Evolutionary conservation across 2,888 invertebrate species (phyloP), one percentile per base, ranked within the genome.

Genomic region (Cyrtodaria siliqua): DNA sequence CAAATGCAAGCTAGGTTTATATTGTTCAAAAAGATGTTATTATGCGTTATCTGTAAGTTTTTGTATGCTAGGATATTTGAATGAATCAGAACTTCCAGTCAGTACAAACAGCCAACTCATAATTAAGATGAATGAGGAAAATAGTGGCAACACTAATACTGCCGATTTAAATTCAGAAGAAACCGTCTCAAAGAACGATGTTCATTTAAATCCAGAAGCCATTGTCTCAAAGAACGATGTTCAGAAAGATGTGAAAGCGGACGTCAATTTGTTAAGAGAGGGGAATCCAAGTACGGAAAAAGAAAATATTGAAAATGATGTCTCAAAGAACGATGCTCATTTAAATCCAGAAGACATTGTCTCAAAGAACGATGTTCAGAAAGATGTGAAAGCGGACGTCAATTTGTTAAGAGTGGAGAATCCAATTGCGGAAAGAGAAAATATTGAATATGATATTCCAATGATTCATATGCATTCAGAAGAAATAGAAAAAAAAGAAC

Each of bases 21-120:
- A 18, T 20, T 66, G 66, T 47, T 20, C 29, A n/a, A 66, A 57
- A 20, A 56, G 16, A 20, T 66, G 66, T 47, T 49, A 23, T 23
- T 66, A 57, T 23, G 33, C 52, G n/a, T 33, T 52, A 14, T 63
- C 63, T 14, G 12, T 26, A 12, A 52, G 23, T 9, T 63, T 50
- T 63, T 63, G 63, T 38, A 52, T 50, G 9, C 4, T 52, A 18
- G 63, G 63, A 9, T 52, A 63, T 38, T 12, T 14, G 2, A 27
- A 26, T 18, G 26, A 27, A 16, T n/a, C n/a, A 55, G 26, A 55
- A 9, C 26, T 16, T 4, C n/a, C 38, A 2, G 18, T 9, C 6
- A 33, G 38, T 18, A 38, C 24, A 55, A 29, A 55, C 4, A 12
- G 18, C 16, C 16, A 29, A 16, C 27, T 27, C n/a, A 0, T 33